Percentiles rank a stretch among this genome's conserved stretches.
Conservation (phyloP, 2,113 vertebrate genomes). For the Xyrauchen texanus region DNA sequence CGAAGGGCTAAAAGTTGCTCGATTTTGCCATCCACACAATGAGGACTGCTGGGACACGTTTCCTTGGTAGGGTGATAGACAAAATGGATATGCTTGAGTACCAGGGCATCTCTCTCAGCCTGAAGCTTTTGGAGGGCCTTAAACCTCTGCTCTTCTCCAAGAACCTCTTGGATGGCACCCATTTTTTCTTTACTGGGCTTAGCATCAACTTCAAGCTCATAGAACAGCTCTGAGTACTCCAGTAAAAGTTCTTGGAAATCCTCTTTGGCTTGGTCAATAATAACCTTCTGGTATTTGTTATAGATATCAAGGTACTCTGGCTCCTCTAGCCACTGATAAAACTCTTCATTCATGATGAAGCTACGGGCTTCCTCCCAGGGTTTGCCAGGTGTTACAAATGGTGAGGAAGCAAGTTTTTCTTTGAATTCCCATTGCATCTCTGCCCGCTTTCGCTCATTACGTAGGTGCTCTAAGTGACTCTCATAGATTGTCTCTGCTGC, state of each 20-base stretch:
- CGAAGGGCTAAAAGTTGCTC: slow-evolving; percentile 85
- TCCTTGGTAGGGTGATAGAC: slow-evolving; percentile 97
- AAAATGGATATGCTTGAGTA: slow-evolving; percentile 98
- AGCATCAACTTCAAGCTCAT: slow-evolving; percentile 94
- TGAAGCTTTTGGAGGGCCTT: slow-evolving; percentile 94
- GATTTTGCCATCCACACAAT: slow-evolving; percentile 87
- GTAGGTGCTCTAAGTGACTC: slow-evolving; percentile 85
- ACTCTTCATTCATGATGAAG: slow-evolving; percentile 96
- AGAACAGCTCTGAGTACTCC: slow-evolving; percentile 96
- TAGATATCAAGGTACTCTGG: slow-evolving; percentile 90
- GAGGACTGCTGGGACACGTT: slow-evolving; percentile 86
- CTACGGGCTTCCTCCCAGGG: slow-evolving; percentile 96
- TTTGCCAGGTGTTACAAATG: slow-evolving; percentile 91
- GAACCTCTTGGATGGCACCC: slow-evolving; percentile 92
- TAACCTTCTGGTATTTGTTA: slow-evolving; percentile 90
- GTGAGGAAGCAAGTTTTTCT: slow-evolving; percentile 85
- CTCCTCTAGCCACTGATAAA: slow-evolving; percentile 94
- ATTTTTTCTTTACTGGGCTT: slow-evolving; percentile 99
- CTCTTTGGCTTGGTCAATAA: slow-evolving; percentile 95
- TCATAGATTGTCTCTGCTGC: slow-evolving; percentile 82
- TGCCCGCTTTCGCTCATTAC: slow-evolving; percentile 82
- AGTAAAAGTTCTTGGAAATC: slow-evolving; percentile 96
- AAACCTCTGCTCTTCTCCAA: slow-evolving; percentile 93
- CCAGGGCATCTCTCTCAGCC: slow-evolving; percentile 91
- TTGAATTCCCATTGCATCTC: slow-evolving; percentile 90